phyloP scores from a whole-genome alignment of 1,140 invertebrate genomes.

The Eurosta solidaginis region DNA sequence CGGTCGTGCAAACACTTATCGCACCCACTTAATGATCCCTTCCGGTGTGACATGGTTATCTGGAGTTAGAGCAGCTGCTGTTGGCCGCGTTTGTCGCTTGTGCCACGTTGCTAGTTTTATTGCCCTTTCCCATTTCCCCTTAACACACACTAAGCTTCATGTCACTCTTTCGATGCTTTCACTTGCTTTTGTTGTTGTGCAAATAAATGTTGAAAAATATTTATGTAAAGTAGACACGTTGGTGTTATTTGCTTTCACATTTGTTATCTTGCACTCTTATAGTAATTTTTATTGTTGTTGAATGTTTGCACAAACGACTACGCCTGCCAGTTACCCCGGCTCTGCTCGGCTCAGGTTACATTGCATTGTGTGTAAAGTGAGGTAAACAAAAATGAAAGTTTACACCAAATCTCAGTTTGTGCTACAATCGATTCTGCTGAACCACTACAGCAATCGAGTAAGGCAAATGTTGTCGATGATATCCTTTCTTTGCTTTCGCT shows the following conservation, averaged over 20 bases:
- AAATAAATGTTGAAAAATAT: not conserved
- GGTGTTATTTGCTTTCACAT: slow-evolving; percentile 10
- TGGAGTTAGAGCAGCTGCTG: not conserved
- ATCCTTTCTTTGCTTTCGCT: not conserved
- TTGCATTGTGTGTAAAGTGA: not conserved
- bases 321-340: not conserved
- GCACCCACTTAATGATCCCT: slow-evolving; percentile 31
- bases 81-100: not conserved
- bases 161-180: no score
- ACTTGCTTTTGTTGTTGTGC: not conserved
- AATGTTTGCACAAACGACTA: not conserved
- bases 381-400: slow-evolving; percentile 33
- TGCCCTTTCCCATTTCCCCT: not conserved
- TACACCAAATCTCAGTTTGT: slow-evolving; percentile 25
- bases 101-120: no score
- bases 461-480: no score
- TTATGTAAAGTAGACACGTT: slow-evolving; percentile 5
- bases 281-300: not conserved
- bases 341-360: slow-evolving; percentile 2
- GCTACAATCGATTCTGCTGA: no score
- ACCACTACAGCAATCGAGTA: no score
- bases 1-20: slow-evolving; percentile 28
- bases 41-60: not conserved
- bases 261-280: not conserved
- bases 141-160: no score